A percentile compares a stretch with the other conserved stretches of the same genome.
phyloP scores from a whole-genome alignment of 2,888 invertebrate species.

The Rhabditoides inermis region DNA sequence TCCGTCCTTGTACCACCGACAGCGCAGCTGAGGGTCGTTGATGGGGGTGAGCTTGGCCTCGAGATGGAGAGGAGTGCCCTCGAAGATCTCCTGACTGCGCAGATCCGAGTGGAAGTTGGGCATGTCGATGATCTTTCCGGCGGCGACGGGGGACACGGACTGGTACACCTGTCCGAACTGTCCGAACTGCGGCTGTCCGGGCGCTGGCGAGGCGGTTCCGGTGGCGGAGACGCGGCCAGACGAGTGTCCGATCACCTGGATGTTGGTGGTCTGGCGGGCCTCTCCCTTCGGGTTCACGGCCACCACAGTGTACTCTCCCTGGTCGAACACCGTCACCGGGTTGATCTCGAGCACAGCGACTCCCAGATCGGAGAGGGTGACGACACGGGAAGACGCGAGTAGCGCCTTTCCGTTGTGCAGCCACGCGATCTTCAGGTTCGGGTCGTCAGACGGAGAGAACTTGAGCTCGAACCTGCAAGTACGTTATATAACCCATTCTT shows the following conservation, averaged over 20 bases:
- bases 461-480: slow-evolving; percentile 38
- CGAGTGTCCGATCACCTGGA: slow-evolving; percentile 66
- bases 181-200: too few species aligned
- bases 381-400: slow-evolving; percentile 40
- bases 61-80: slow-evolving; percentile 86
- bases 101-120: slow-evolving; percentile 86
- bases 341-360: slow-evolving; percentile 81
- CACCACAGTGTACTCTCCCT: slow-evolving; percentile 87
- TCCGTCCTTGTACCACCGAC: slow-evolving; percentile 90
- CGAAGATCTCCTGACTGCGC: slow-evolving; percentile 75
- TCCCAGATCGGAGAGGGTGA: slow-evolving; percentile 42
- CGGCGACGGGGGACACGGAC: too few species aligned
- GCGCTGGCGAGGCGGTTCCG: too few species aligned
- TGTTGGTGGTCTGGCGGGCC: slow-evolving; percentile 70
- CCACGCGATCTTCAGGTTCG: slow-evolving; percentile 48
- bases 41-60: slow-evolving; percentile 87
- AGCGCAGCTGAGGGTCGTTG: slow-evolving; percentile 82
- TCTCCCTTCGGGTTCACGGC: slow-evolving; percentile 85
- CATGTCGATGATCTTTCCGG: too few species aligned
- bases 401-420: slow-evolving; percentile 43
- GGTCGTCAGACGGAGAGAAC: slow-evolving; percentile 45
- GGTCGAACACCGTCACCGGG: slow-evolving; percentile 78
- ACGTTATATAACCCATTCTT: too few species aligned
- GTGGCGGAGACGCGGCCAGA: not conserved
- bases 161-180: too few species aligned